Evolutionary conservation across 2,888 invertebrate genomes (phyloP).

Genomic region (Clitarchus hookeri): DNA sequence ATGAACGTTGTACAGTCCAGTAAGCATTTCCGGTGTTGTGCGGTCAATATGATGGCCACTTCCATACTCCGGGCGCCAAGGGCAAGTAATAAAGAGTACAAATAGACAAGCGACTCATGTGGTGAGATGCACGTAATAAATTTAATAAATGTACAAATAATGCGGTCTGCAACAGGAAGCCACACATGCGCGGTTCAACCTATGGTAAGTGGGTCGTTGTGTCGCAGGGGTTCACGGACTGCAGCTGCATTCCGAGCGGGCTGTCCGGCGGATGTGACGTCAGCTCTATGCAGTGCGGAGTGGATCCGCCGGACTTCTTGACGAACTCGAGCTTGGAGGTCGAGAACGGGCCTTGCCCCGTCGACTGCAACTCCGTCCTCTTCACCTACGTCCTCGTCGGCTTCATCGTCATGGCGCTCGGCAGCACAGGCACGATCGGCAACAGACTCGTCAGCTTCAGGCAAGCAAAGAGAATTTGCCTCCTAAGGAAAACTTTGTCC

Average conservation of each 20-base stretch:
- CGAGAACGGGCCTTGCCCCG: slow-evolving; percentile 56
- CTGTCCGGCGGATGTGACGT: background rate
- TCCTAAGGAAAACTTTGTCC: too few relatives aligned
- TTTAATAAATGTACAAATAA: too few relatives aligned
- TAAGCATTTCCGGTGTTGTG: too few relatives aligned
- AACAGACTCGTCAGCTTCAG: slow-evolving; percentile 67
- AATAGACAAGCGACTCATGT: too few relatives aligned
- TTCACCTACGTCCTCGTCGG: slow-evolving; percentile 59
- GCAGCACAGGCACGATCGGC: slow-evolving; percentile 67
- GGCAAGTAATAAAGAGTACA: too few relatives aligned
- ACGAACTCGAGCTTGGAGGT: slow-evolving; percentile 38
- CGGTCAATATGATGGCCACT: too few relatives aligned
- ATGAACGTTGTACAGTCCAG: too few relatives aligned
- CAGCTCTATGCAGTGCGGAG: background rate
- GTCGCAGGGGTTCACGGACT: slow-evolving; percentile 51
- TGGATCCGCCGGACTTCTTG: background rate
- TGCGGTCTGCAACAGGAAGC: too few relatives aligned
- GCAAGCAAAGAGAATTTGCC: slow-evolving; percentile 46
- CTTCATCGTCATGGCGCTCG: slow-evolving; percentile 62
- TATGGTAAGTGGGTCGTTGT: too few relatives aligned
- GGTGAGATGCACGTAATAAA: too few relatives aligned
- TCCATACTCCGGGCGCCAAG: too few relatives aligned
- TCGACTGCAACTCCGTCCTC: slow-evolving; percentile 57
- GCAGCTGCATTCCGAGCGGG: slow-evolving; percentile 47
- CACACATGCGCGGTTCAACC: too few relatives aligned